Percentiles rank a stretch among this genome's conserved stretches.
Conservation (phyloP, 1,140 invertebrate species). For the Saccostrea echinata region DNA sequence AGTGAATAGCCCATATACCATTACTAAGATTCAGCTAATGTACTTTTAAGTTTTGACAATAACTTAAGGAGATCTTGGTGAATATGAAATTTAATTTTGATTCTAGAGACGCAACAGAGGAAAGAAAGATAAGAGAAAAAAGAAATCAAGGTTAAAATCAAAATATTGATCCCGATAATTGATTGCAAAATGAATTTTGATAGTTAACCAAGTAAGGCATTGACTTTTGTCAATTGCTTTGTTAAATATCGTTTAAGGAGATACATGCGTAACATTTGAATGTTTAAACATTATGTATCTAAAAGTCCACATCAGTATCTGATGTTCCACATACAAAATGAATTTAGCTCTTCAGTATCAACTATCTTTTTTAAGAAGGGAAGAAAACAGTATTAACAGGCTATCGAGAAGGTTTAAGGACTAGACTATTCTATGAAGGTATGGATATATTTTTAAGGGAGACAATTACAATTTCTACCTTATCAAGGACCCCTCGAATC, state of each 20-base stretch:
- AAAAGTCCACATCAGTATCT: too few relatives aligned
- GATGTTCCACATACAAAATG: too few relatives aligned
- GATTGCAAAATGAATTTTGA: background rate
- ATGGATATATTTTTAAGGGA: background rate
- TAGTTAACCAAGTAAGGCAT: background rate
- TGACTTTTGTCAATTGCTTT: too few relatives aligned
- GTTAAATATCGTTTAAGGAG: too few relatives aligned
- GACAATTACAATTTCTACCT: background rate
- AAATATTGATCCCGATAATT: background rate
- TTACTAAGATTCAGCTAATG: background rate
- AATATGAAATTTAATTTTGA: background rate
- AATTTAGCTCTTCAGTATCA: too few relatives aligned
- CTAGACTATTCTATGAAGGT: too few relatives aligned
- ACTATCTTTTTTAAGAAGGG: too few relatives aligned
- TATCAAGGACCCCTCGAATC: constrained; percentile 6
- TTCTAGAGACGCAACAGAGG: background rate
- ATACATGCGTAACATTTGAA: too few relatives aligned
- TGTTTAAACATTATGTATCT: too few relatives aligned
- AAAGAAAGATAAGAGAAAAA: background rate
- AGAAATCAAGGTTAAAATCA: background rate
- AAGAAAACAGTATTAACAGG: too few relatives aligned
- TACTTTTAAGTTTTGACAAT: background rate
- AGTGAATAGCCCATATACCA: background rate
- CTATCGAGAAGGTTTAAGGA: too few relatives aligned
- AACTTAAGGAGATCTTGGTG: background rate